A percentile compares a stretch with the other conserved stretches of the same genome.
phyloP scores from a whole-genome alignment of 2,888 invertebrate genomes.

The Enchytraeus crypticus region DNA sequence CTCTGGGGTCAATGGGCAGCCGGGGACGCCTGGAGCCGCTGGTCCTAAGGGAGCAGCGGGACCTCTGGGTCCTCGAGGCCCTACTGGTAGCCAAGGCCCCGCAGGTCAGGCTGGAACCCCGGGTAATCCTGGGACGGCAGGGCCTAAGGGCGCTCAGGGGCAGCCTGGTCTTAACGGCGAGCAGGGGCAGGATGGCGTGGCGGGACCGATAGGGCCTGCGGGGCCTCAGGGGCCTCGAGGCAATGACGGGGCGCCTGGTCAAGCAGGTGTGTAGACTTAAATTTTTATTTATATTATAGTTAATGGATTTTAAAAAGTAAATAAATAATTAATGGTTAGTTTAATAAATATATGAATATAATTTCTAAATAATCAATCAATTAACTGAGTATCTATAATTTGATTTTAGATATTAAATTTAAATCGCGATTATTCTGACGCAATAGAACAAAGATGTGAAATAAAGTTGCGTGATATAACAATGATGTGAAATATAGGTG shows the following conservation, averaged over 20 bases:
- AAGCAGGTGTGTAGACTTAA: background rate
- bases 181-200: constrained; percentile 3
- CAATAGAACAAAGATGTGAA: no score
- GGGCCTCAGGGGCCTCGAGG: constrained; percentile 17
- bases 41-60: constrained; percentile 1
- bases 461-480: no score
- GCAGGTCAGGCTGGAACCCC: constrained; percentile 17
- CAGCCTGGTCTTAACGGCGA: background rate
- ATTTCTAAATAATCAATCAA: no score
- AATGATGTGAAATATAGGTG: no score
- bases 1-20: constrained; percentile 6
- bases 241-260: constrained; percentile 4
- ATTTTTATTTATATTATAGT: background rate
- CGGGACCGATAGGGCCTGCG: constrained; percentile 17
- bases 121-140: constrained; percentile 11
- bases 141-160: constrained; percentile 2
- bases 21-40: constrained; percentile 1
- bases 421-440: no score
- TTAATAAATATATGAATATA: no score
- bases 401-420: no score
- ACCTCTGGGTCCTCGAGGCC: background rate
- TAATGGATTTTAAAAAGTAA: background rate
- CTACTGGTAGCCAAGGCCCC: background rate
- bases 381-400: no score
- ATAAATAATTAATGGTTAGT: no score